Percentiles rank a stretch among this genome's conserved stretches.
phyloP scores from a whole-genome alignment of 2,888 invertebrate genomes.

The Allygus modestus region DNA sequence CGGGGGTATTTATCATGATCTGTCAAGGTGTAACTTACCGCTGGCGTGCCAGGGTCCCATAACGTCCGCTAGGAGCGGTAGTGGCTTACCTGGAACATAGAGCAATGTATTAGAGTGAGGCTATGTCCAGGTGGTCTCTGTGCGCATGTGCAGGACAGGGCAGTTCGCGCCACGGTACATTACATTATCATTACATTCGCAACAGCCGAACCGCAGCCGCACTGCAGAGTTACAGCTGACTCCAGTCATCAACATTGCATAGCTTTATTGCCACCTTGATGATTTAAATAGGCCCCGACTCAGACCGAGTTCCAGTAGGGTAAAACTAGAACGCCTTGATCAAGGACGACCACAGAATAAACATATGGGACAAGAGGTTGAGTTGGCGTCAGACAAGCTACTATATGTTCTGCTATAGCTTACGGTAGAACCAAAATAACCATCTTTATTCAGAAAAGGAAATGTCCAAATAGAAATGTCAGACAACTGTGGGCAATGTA shows the following conservation, averaged over 20 bases:
- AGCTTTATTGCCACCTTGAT: neutral
- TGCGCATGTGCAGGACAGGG: constrained; percentile 4
- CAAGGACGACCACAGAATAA: neutral
- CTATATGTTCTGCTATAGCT: neutral
- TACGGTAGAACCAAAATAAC: too few relatives aligned
- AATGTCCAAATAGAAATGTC: too few relatives aligned
- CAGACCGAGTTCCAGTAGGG: neutral
- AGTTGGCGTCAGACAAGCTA: neutral
- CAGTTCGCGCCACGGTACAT: constrained; percentile 8
- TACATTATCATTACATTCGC: too few relatives aligned
- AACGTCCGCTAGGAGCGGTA: neutral
- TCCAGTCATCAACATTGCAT: neutral
- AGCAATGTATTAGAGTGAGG: constrained; percentile 2
- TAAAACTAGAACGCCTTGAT: neutral
- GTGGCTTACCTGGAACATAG: constrained; percentile 43
- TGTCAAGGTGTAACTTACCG: constrained; percentile 57
- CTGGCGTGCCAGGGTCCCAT: constrained; percentile 1
- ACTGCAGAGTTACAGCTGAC: neutral
- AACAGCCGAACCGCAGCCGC: too few relatives aligned
- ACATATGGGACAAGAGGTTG: constrained; percentile 12
- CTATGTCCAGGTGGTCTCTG: neutral
- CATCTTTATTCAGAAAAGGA: too few relatives aligned
- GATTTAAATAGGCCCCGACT: neutral
- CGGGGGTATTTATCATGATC: constrained; percentile 39
- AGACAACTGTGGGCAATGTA: too few relatives aligned